Base-by-base conservation (phyloP, 2,888 invertebrate genomes). In the Eupelmus urozonus region DNA sequence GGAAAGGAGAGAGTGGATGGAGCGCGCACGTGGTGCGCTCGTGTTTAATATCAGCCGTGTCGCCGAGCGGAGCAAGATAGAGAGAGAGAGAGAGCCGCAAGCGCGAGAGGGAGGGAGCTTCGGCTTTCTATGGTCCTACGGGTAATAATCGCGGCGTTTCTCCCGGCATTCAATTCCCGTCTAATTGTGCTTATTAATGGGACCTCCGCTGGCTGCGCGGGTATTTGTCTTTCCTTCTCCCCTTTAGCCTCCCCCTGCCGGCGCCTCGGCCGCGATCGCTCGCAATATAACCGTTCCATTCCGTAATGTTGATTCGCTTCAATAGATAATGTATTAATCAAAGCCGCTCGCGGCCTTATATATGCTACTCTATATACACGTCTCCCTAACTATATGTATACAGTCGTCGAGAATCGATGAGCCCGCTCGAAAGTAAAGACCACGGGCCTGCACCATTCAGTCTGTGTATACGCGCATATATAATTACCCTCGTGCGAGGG, bases 171-270 rank as follows among this genome's bases (percentile, higher is more conserved):
- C 83, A 84, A 85, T 85, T 85, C 84, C 80, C 81, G 82, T 82
- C 83, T 84, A 84, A 85, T 85, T 85, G 83, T 85, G 83, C 83
- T 85, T 84, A 84, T 85, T 85, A 85, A 83, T 82, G 81, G 81
- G 82, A 81, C 82, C 83, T 81, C 82, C 80, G 73, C 76, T 16
- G 40, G 40, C 40, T 57, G 20, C 55, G 34, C 45, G 57, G 60
- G 49, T 78, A 80, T 78, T 77, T 80, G 80, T 80, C 80, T 80
- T 75, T 66, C 42, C 45, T 51, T 53, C 18, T 34, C 51, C 23
- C 40, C 34, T 20, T n/a, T n/a, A 25, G 20, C 65, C n/a, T 7
- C 42, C 20, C 11, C 23, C 23, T 34, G 20, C 25, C 18, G 53
- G 27, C 53, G n/a, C n/a, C 45, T 53, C 18, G 34, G 42, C 40